Conservation (phyloP, 2,888 invertebrate species). For the Calliphora vomitoria region DNA sequence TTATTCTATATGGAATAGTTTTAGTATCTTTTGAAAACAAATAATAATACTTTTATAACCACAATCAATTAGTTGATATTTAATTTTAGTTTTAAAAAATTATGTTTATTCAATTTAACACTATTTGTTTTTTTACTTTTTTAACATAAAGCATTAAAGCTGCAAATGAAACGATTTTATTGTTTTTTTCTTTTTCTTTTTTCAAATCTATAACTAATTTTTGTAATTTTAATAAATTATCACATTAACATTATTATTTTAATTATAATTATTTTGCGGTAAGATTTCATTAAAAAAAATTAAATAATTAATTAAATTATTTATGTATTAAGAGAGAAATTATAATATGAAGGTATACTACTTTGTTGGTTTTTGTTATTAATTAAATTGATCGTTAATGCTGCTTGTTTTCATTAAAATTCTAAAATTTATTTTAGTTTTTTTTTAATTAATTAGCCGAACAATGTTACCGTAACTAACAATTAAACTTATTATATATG, state of each 20-base stretch:
- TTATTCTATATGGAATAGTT: background rate
- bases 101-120: background rate
- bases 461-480: slow-evolving; percentile 17
- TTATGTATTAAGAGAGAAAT: slow-evolving; percentile 26
- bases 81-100: background rate
- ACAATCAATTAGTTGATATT: slow-evolving; percentile 27
- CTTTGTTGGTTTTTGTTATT: background rate
- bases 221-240: slow-evolving; percentile 67
- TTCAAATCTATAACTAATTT: slow-evolving; percentile 54
- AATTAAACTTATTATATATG: slow-evolving; percentile 19
- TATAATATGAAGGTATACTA: background rate
- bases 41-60: slow-evolving; percentile 10
- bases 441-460: slow-evolving; percentile 30
- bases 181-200: slow-evolving; percentile 9
- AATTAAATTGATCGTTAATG: slow-evolving; percentile 68
- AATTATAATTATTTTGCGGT: slow-evolving; percentile 5
- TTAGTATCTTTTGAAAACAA: background rate
- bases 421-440: slow-evolving; percentile 32
- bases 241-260: slow-evolving; percentile 68
- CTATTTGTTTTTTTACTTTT: background rate
- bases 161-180: slow-evolving; percentile 54
- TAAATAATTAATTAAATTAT: background rate
- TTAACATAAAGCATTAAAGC: slow-evolving; percentile 68
- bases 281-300: background rate
- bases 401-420: slow-evolving; percentile 48